Evolutionary conservation across 2,888 invertebrate species (phyloP).

Genomic region (Parnassius apollo): DNA sequence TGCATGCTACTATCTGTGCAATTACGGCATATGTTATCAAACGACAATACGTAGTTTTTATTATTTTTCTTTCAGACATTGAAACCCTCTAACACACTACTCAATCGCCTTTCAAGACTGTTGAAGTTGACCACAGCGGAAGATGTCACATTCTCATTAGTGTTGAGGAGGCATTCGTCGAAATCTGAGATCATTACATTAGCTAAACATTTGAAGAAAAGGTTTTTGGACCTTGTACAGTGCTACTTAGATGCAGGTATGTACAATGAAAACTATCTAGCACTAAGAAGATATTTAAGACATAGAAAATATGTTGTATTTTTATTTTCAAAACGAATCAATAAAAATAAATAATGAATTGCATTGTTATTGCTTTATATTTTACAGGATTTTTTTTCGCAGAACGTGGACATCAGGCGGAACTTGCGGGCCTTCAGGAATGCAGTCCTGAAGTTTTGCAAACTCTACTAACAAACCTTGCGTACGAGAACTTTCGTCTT

Average conservation of each 20-base stretch:
- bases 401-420: conserved; percentile 84
- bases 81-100: conserved; percentile 89
- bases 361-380: not conserved
- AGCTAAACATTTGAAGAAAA: conserved; percentile 89
- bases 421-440: conserved; percentile 93
- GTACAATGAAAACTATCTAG: conserved; percentile 23
- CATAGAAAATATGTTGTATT: not conserved
- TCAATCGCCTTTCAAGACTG: conserved; percentile 91
- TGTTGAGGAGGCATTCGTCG: conserved; percentile 89
- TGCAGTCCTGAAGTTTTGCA: conserved; percentile 94
- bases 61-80: conserved; percentile 82
- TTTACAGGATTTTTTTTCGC: conserved; percentile 36
- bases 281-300: not conserved
- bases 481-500: conserved; percentile 84
- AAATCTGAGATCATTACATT: conserved; percentile 87
- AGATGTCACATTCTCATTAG: conserved; percentile 94
- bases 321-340: not conserved
- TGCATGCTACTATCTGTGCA: conserved; percentile 28
- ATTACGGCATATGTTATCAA: conserved; percentile 29
- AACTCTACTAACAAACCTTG: conserved; percentile 85
- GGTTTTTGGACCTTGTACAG: conserved; percentile 91
- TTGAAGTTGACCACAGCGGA: conserved; percentile 93
- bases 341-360: too few relatives aligned
- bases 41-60: conserved; percentile 28
- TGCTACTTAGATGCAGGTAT: conserved; percentile 92